Percentiles rank a stretch among this genome's conserved stretches.
Evolutionary conservation across 2,888 invertebrate genomes (phyloP).

Genomic region (Neoascia interrupta): DNA sequence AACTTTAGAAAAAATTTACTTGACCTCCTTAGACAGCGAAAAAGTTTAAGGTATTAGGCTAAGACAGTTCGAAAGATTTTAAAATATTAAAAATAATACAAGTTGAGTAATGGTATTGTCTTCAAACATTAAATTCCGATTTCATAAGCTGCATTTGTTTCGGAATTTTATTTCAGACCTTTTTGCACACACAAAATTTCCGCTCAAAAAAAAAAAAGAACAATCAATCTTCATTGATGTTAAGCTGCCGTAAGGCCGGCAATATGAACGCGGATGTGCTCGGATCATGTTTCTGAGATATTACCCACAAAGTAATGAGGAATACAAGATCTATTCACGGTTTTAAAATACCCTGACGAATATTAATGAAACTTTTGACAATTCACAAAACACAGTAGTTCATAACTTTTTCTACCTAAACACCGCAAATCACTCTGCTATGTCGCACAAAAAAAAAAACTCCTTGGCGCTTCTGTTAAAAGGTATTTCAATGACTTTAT

Average conservation of each 20-base stretch:
- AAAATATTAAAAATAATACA: neutral
- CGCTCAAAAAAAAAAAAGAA: neutral
- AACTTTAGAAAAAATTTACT: neutral
- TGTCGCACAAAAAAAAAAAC: no score
- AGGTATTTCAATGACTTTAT: slow-evolving; percentile 30
- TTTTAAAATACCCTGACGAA: neutral
- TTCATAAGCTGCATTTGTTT: no score
- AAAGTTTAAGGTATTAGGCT: neutral
- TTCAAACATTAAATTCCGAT: no score
- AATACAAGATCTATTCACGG: neutral
- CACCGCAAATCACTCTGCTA: neutral
- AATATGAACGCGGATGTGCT: neutral
- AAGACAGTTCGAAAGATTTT: neutral
- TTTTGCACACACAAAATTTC: no score
- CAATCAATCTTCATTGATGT: slow-evolving; percentile 17
- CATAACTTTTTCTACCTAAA: neutral
- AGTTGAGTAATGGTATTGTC: neutral
- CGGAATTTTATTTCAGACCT: no score
- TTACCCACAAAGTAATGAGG: neutral
- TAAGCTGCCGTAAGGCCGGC: neutral
- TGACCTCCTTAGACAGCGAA: neutral
- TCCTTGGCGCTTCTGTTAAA: neutral
- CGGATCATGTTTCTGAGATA: neutral
- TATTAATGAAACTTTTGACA: slow-evolving; percentile 18
- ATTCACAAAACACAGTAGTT: no score